Evolutionary conservation across 2,113 vertebrate genomes (phyloP), one percentile per base, ranked within the genome.

Genomic region (Dolichotis patagonum): DNA sequence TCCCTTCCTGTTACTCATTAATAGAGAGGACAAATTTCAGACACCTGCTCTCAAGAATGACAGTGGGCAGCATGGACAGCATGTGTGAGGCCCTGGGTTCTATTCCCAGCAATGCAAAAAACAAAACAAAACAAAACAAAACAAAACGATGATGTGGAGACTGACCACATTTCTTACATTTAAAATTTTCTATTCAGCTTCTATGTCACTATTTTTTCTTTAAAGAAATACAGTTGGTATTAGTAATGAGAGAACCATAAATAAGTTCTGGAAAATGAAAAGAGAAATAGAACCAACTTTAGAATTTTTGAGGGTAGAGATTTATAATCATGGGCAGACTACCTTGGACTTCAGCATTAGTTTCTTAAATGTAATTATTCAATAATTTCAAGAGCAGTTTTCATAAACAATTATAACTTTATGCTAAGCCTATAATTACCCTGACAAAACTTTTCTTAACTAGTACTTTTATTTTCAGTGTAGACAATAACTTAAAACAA

Each of bases 361-460:
- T 78, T 83, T 97, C 67, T 81, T 54, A 88, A 84, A 97, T 26
- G 63, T 30, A 91, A 71, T 87, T 82, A 86, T 41, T 81, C 62
- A 90, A 13, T 35, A 67, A 43, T 92, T 20, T 86, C 46, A 92
- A 32, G 30, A 46, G 4, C 9, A 83, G 46, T 86, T 85, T 88
- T 88, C 46, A 92, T 49, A 54, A 95, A 75, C 17, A 96, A 52
- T 80, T 62, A 81, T 41, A 16, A 49, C 56, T 94, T 84, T 90
- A 56, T 32, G 26, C 41, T 86, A 77, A 95, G 71, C 49, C 88
- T 69, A 80, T 73, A 63, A 63, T 90, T 90, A 85, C 20, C 58
- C 38, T 88, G 56, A 67, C 30, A 75, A 52, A 69, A 96, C 43
- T 96, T 97, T 49, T 77, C 73, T 75, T 69, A 65, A 41, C 52